Evolutionary conservation across 2,888 invertebrate species (phyloP).

Genomic region (Hemicrepidius hirtus): DNA sequence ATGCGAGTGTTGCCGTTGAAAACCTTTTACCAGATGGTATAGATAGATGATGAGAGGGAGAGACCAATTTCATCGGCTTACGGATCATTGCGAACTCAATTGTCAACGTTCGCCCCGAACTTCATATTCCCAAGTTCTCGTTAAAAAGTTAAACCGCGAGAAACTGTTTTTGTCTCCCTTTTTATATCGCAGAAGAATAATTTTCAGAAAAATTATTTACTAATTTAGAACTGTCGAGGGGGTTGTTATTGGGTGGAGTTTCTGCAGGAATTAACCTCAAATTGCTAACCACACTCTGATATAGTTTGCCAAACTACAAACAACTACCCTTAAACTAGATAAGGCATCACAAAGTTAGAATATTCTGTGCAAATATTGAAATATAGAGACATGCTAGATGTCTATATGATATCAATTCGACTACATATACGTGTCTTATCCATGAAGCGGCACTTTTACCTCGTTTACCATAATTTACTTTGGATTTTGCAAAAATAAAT

Average conservation of each 20-base stretch:
- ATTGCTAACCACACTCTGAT: slow-evolving; percentile 48
- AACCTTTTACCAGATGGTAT: slow-evolving; percentile 61
- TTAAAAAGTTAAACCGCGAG: slow-evolving; percentile 53
- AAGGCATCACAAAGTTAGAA: slow-evolving; percentile 52
- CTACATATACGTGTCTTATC: slow-evolving; percentile 34
- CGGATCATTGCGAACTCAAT: slow-evolving; percentile 59
- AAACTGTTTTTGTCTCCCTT: slow-evolving; percentile 38
- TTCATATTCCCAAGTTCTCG: slow-evolving; percentile 38
- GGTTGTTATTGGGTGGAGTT: neutral
- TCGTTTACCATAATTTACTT: no score
- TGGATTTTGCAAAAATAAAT: no score
- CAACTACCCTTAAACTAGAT: slow-evolving; percentile 50
- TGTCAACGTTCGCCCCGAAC: slow-evolving; percentile 45
- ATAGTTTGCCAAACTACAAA: slow-evolving; percentile 47
- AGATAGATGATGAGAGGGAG: slow-evolving; percentile 43
- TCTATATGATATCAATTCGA: slow-evolving; percentile 52
- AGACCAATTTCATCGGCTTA: slow-evolving; percentile 61
- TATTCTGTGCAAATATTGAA: slow-evolving; percentile 55
- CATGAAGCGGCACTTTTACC: slow-evolving; percentile 44
- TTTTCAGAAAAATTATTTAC: no score
- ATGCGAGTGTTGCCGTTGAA: slow-evolving; percentile 56
- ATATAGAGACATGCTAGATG: slow-evolving; percentile 52
- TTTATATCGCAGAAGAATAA: neutral
- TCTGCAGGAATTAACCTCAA: slow-evolving; percentile 41
- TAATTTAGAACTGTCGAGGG: no score